Evolutionary conservation across 2,888 invertebrate genomes (phyloP), one percentile per base, ranked within the genome.

Genomic region (Empis livida): DNA sequence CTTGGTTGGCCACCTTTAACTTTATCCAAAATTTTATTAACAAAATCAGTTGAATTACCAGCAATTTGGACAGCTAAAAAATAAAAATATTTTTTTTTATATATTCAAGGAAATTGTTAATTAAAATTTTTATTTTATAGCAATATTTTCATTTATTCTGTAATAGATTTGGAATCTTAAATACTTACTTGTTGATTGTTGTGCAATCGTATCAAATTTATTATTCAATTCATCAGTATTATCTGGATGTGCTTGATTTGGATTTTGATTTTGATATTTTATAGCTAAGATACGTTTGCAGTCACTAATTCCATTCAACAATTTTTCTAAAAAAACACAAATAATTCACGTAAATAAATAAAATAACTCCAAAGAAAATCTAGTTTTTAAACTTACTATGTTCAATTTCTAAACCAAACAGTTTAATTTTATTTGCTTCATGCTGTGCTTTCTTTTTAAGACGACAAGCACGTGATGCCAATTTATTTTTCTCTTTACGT

Each of bases 401-500:
- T 71, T 97, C 96, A 59, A 81, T 79, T 68, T 95, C 92, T 57
- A 97, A 74, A 35, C 96, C 96, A 64, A 80, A 88, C 3, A 96
- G 72, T 72, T 96, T 96, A 47, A 97, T 81, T 72, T 97, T 97
- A 65, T 96, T 96, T 3, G 97, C 96, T 71, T 97, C 97, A 67
- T 97, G 96, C 64, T 96, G 96, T 5, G 97, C 97, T 72, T 96
- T 97, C 71, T 97, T 97, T 78, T 97, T 97, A 61, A 97, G 74
- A 32, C 96, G 80, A 66, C 96, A 97, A 31, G 95, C 96, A 52
- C 96, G 80, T 0, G 96, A 96, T 10, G 97, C 96, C 47, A 96
- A 73, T 71, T 96, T 96, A 67, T 97, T 97, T 67, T 97, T 96
- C 68, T 97, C 96, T 68, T 95, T 95, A 47, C 95, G 78, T n/a